Percentiles rank a stretch among this genome's conserved stretches.
Evolutionary conservation across 2,888 invertebrate species (phyloP).

Genomic region (Entomobrya proxima): DNA sequence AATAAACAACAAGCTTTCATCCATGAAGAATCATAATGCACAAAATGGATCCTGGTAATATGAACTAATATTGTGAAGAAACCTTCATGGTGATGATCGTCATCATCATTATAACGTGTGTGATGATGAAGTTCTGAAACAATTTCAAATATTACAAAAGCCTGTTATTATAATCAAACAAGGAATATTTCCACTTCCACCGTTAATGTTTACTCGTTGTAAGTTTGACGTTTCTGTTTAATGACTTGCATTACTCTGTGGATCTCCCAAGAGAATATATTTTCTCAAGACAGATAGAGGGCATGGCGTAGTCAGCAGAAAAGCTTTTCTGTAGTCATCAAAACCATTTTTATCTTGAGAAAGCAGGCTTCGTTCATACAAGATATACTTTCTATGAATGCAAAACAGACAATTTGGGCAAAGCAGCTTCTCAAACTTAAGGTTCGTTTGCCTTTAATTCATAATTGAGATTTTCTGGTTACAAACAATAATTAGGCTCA

Average conservation of each 20-base stretch:
- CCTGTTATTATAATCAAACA: not conserved
- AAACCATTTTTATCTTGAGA: not conserved
- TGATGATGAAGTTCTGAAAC: constrained; percentile 47
- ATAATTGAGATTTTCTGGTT: constrained; percentile 1
- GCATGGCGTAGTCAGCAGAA: not conserved
- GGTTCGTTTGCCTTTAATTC: not conserved
- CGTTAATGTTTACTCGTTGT: not conserved
- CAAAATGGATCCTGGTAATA: not conserved
- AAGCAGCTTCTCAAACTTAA: constrained; percentile 1
- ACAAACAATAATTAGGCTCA: constrained; percentile 8
- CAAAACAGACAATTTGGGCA: not conserved
- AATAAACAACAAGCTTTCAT: not conserved
- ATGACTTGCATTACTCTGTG: too few species aligned
- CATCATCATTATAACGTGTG: constrained; percentile 18
- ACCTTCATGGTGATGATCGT: not conserved
- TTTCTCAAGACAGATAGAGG: not conserved
- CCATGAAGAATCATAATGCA: not conserved
- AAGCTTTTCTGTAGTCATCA: not conserved
- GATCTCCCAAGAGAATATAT: constrained; percentile 11
- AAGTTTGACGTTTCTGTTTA: not conserved
- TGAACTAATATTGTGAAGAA: too few species aligned
- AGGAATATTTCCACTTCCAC: not conserved
- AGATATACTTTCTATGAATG: not conserved
- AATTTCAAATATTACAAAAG: constrained; percentile 31
- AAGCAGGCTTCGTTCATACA: not conserved